Conservation (phyloP, 2,888 invertebrate genomes). For the Buathra laborator region DNA sequence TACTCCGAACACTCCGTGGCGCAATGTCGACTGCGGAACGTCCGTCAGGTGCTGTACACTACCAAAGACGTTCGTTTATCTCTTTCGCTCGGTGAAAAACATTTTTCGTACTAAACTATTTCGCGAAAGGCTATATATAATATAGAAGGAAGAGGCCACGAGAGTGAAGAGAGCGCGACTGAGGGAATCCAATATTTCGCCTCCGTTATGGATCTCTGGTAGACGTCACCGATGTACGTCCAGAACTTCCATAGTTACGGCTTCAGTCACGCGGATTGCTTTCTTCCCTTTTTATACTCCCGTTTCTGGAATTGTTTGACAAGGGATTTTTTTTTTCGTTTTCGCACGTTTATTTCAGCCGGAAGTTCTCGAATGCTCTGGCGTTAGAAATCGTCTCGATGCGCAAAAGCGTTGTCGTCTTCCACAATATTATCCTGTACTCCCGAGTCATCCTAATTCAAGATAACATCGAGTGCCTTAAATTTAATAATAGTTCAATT, state of each 20-base stretch:
- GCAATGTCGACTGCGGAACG: conserved; percentile 33
- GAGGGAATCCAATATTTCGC: conserved; percentile 53
- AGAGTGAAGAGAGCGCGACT: not conserved
- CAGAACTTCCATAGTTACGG: conserved; percentile 73
- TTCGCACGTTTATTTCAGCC: conserved; percentile 6
- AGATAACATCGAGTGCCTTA: no score
- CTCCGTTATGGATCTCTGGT: conserved; percentile 7
- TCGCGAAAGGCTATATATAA: conserved; percentile 9
- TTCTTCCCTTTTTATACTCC: conserved; percentile 67
- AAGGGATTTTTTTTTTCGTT: conserved; percentile 36
- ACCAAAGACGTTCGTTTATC: not conserved
- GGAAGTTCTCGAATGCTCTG: not conserved
- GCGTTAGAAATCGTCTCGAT: not conserved
- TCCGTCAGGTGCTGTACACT: conserved; percentile 2
- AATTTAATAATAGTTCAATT: no score
- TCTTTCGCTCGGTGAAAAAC: conserved; percentile 9
- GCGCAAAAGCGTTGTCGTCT: not conserved
- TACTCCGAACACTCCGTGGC: conserved; percentile 31
- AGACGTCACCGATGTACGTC: conserved; percentile 63
- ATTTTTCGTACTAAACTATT: conserved; percentile 60
- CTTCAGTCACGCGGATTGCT: conserved; percentile 75
- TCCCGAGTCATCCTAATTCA: not conserved
- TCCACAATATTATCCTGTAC: not conserved
- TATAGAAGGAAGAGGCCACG: not conserved
- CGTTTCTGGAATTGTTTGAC: conserved; percentile 67